phyloP scores from a whole-genome alignment of 92 coral and sea anemone species.

The Siderastrea siderea region DNA sequence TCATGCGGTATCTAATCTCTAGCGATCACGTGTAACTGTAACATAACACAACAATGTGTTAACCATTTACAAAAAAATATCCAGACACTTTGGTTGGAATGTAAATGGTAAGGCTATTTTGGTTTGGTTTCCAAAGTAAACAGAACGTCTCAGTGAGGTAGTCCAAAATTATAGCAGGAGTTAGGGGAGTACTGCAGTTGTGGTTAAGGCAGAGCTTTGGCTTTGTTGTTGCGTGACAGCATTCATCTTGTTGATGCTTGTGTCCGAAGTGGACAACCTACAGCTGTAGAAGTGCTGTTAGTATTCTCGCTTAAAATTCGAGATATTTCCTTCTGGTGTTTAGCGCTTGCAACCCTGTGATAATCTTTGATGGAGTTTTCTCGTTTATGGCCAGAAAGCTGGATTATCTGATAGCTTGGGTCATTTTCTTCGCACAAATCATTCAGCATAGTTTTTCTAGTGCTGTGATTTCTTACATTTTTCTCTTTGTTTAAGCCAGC shows the following conservation, averaged over 20 bases:
- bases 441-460: slow-evolving; percentile 8
- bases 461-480: slow-evolving; percentile 17
- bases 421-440: neutral
- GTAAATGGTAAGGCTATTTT: no score
- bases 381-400: slow-evolving; percentile 1
- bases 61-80: no score
- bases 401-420: slow-evolving; percentile 2
- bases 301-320: neutral
- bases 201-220: neutral
- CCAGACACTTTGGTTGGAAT: no score
- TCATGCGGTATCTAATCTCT: no score
- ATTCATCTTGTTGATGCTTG: neutral
- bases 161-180: no score
- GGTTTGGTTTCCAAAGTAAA: no score
- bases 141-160: no score
- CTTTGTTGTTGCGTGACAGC: neutral
- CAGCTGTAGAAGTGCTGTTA: neutral
- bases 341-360: slow-evolving; percentile 4
- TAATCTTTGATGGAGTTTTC: neutral
- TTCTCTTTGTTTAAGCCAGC: neutral
- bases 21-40: no score
- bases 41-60: no score
- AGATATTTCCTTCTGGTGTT: slow-evolving; percentile 16
- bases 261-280: neutral
- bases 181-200: neutral